Evolutionary conservation across 1,140 invertebrate species (phyloP), one percentile per base, ranked within the genome.

Genomic region (Trichonephila clavipes): DNA sequence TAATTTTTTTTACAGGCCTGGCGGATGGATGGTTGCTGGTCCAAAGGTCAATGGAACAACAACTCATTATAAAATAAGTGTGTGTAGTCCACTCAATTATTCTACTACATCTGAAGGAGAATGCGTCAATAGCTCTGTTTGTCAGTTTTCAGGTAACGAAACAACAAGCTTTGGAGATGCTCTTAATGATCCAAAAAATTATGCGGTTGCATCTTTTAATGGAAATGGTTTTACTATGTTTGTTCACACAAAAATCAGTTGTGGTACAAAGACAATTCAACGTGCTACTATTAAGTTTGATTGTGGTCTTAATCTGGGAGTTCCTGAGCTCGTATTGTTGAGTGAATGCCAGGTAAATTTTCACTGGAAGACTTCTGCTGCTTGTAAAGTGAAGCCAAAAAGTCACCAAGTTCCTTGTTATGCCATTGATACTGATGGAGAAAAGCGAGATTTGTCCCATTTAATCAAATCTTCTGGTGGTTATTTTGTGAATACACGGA

Each of bases 281-380:
- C 85, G 92, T 14, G 64, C 92, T 51, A n/a, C 69, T 8, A 93
- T 93, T 6, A 88, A 88, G 40, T 93, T 93, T 66, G 66, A 69
- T 8, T 93, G 92, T 82, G 92, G 92, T 16, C 69, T 72, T 69
- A 66, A 91, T 62, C 21, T 90, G 21, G 86, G 94, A 69, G 51
- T 93, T 44, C 85, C 93, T 16, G n/a, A 94, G 34, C 85, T 94
- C 10, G 19, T 83, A 77, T 59, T 90, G n/a, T 66, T 40, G 40
- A 64, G 92, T 28, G 28, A 88, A 40, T 94, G 94, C 40, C 51
- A 77, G 64, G 94, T 77, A 2, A 88, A 94, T 83, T 91, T 94
- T 18, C 62, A 81, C 40, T 94, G 94, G 94, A 93, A 64, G 77
- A 94, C 94, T 21, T 94, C 88, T n/a, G 94, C 94, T 62, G 94